A percentile compares a stretch with the other conserved stretches of the same genome.
Evolutionary conservation across 2,797 vertebrate genomes (phyloP).

Genomic region (Siniperca undulata): DNA sequence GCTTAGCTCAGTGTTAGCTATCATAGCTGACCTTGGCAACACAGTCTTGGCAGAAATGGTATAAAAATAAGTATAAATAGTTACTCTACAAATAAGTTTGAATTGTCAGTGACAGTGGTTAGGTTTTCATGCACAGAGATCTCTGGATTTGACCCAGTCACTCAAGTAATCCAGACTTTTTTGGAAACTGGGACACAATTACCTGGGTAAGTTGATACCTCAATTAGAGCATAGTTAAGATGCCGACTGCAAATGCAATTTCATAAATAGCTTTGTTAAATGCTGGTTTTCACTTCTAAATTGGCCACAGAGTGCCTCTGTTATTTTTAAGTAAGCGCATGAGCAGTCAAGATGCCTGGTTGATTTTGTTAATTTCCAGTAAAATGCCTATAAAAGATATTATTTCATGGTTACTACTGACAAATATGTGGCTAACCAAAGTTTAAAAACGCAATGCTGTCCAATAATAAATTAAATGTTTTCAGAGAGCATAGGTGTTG

Average conservation of each 20-base stretch:
- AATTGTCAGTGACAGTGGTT: background rate
- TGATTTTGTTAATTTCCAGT: background rate
- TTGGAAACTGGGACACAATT: background rate
- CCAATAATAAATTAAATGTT: slow-evolving; percentile 15
- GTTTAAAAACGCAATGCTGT: background rate
- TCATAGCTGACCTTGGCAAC: background rate
- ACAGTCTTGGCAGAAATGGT: background rate
- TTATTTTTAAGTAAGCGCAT: background rate
- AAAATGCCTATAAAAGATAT: background rate
- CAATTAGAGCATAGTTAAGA: background rate
- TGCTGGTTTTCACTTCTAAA: background rate
- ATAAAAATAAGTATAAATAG: background rate
- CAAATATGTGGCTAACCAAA: background rate
- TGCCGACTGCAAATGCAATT: background rate
- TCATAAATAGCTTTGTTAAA: background rate
- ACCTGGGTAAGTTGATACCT: background rate
- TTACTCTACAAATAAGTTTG: background rate
- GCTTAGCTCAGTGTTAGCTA: background rate
- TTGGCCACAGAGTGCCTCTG: background rate
- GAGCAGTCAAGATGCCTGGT: background rate
- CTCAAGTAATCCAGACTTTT: background rate
- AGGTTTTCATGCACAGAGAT: background rate
- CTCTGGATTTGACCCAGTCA: background rate
- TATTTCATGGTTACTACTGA: slow-evolving; percentile 13
- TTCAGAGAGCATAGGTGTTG: background rate